Conservation (phyloP, 2,888 invertebrate species). For the Ceraclea dissimilis region DNA sequence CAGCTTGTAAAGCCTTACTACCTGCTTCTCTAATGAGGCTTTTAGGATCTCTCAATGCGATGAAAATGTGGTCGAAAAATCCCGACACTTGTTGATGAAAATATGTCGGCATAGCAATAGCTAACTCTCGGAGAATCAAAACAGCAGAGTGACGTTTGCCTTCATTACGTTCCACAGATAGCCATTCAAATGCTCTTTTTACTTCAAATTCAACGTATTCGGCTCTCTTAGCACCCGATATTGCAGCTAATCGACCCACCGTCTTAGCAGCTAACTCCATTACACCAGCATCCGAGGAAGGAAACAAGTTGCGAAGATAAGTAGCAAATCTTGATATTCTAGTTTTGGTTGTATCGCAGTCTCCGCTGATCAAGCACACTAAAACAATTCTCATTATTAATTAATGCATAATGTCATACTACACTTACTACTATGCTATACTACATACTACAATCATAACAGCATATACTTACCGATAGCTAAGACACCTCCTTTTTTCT, state of each 20-base stretch:
- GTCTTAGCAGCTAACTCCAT: conserved; percentile 96
- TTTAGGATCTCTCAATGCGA: conserved; percentile 86
- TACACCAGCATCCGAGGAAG: conserved; percentile 84
- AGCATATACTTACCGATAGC: conserved; percentile 66
- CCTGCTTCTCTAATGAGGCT: conserved; percentile 87
- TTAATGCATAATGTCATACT: not conserved
- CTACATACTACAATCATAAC: not conserved
- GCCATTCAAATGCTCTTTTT: conserved; percentile 92
- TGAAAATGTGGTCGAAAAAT: conserved; percentile 90
- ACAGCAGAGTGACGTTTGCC: conserved; percentile 89
- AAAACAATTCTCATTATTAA: conserved; percentile 17
- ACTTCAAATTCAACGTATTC: conserved; percentile 99
- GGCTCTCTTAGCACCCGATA: conserved; percentile 88
- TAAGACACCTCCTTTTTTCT: conserved; percentile 91
- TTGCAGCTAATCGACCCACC: conserved; percentile 84
- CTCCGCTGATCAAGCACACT: conserved; percentile 91
- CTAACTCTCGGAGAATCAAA: conserved; percentile 84
- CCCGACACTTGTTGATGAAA: conserved; percentile 92
- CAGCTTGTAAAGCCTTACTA: conserved; percentile 89
- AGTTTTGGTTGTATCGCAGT: conserved; percentile 85
- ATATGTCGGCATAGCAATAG: conserved; percentile 92
- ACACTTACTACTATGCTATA: not conserved
- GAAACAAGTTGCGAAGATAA: conserved; percentile 81
- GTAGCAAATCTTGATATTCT: conserved; percentile 89
- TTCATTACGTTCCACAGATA: conserved; percentile 85